These are phyloP conservation scores for Hippopotamus amphibius DNA, from an alignment of 2,113 vertebrate species.

Conservation along the genomic window DNA sequence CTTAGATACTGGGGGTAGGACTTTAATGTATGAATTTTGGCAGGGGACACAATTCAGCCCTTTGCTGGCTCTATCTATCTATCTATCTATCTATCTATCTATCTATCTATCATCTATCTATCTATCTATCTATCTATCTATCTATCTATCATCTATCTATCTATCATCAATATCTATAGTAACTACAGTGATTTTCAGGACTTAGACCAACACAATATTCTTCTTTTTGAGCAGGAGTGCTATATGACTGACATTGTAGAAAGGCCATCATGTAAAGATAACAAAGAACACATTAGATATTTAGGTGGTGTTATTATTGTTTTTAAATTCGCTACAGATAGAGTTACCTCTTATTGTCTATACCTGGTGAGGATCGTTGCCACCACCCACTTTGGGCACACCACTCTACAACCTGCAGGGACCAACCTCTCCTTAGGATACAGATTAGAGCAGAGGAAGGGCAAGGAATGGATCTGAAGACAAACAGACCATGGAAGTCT, in stretches of 20 bases:
- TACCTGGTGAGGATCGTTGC: not conserved
- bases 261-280: not conserved
- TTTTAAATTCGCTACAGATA: not conserved
- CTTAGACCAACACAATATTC: not conserved
- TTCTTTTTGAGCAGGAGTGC: not conserved
- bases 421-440: not conserved
- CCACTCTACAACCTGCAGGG: accelerated
- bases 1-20: not conserved
- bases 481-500: not conserved
- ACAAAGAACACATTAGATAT: not conserved
- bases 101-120: not conserved
- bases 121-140: no score
- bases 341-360: accelerated
- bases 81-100: not conserved
- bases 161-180: not conserved
- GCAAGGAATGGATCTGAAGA: not conserved
- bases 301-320: not conserved
- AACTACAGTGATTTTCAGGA: not conserved
- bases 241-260: not conserved
- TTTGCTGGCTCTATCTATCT: not conserved
- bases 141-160: not conserved
- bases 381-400: not conserved
- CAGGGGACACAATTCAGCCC: not conserved
- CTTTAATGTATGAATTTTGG: not conserved
- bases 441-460: not conserved